Conservation (phyloP, 2,888 invertebrate genomes). For the Drosophila buzzatii region DNA sequence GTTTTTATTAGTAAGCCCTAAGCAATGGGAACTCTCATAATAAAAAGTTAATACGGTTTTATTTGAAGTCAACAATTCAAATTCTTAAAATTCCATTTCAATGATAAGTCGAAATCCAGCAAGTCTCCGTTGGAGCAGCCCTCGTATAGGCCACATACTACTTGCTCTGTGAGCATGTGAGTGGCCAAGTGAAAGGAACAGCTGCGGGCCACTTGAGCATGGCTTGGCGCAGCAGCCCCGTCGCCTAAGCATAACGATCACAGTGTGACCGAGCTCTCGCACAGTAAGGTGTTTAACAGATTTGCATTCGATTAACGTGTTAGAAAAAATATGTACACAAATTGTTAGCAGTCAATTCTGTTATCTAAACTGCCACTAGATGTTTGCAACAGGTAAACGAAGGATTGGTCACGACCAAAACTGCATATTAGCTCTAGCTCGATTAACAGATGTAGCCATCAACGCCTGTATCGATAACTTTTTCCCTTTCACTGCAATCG, state of each 20-base stretch:
- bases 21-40: no score
- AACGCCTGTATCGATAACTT: not conserved
- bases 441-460: not conserved
- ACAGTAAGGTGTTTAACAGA: slow-evolving; percentile 13
- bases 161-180: slow-evolving; percentile 10
- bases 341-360: slow-evolving; percentile 44
- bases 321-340: slow-evolving; percentile 36
- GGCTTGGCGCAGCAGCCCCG: slow-evolving; percentile 4
- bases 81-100: not conserved
- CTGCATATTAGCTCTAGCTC: no score
- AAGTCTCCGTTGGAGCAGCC: not conserved
- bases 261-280: slow-evolving; percentile 16
- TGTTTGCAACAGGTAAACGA: not conserved
- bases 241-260: not conserved
- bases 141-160: slow-evolving; percentile 12
- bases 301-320: slow-evolving; percentile 54
- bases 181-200: slow-evolving; percentile 46
- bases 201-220: slow-evolving; percentile 11
- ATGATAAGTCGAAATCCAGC: not conserved
- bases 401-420: not conserved
- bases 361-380: not conserved
- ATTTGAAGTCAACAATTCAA: no score
- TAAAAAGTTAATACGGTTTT: no score
- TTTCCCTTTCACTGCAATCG: not conserved
- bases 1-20: no score